Evolutionary conservation across 2,113 vertebrate genomes (phyloP).

Genomic region (Rhinoptilus africanus): DNA sequence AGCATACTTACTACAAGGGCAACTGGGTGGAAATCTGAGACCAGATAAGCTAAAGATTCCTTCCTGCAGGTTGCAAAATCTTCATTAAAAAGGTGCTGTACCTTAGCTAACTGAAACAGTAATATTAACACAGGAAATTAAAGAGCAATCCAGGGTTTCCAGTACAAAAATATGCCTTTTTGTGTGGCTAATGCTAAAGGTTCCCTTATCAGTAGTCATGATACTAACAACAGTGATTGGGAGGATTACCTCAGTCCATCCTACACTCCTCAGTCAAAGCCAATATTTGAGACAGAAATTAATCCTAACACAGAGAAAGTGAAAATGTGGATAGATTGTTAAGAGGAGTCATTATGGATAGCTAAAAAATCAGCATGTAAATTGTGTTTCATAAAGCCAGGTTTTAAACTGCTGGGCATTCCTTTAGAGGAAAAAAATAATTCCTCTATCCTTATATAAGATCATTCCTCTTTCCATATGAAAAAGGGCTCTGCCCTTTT

Average conservation of each 20-base stretch:
- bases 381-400: not conserved
- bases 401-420: not conserved
- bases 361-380: not conserved
- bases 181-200: not conserved
- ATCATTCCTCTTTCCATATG: not conserved
- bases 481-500: not conserved
- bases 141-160: not conserved
- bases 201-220: not conserved
- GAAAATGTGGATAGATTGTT: not conserved
- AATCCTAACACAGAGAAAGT: not conserved
- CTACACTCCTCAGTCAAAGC: not conserved
- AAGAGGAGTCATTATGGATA: not conserved
- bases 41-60: not conserved
- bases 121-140: constrained; percentile 12
- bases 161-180: not conserved
- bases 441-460: not conserved
- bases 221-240: not conserved
- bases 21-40: not conserved
- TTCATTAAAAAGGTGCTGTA: not conserved
- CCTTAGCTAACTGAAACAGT: not conserved
- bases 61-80: not conserved
- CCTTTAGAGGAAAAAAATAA: not conserved
- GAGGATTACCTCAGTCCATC: not conserved
- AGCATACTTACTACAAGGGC: not conserved
- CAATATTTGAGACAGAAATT: constrained; percentile 24